Conservation (phyloP, 2,113 vertebrate genomes). For the Planiliza haematocheilus region DNA sequence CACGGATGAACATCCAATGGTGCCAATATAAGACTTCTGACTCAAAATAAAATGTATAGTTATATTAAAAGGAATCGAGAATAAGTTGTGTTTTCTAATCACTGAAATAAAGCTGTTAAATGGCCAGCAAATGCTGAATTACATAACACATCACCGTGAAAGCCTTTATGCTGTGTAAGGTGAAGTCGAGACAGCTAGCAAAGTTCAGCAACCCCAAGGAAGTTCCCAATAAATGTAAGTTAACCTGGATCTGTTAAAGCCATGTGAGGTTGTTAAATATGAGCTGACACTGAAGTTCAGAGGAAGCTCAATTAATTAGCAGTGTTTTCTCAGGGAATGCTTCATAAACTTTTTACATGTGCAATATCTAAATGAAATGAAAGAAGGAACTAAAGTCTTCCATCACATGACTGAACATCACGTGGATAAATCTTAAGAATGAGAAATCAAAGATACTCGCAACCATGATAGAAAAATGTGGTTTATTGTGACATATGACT, state of each 20-base stretch:
- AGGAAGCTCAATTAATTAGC: too few relatives aligned
- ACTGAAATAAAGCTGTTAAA: background rate
- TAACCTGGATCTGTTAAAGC: background rate
- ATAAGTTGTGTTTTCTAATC: background rate
- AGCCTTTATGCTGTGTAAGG: background rate
- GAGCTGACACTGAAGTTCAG: too few relatives aligned
- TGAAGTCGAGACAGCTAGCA: background rate
- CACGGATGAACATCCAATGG: too few relatives aligned
- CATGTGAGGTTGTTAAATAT: too few relatives aligned
- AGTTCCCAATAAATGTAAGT: background rate
- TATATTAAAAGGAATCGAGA: background rate
- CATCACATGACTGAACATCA: background rate
- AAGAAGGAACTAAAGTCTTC: constrained; percentile 7
- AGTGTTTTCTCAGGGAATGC: too few relatives aligned
- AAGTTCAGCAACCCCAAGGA: background rate
- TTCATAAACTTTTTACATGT: background rate
- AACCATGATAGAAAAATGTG: constrained; percentile 13
- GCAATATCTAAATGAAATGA: background rate
- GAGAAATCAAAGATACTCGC: background rate
- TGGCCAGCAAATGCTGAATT: background rate
- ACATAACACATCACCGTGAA: background rate
- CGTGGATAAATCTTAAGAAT: background rate
- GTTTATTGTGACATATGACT: constrained; percentile 60
- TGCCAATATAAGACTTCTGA: too few relatives aligned
- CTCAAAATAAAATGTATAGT: too few relatives aligned